These are phyloP conservation scores for Neolamprologus toae DNA, from an alignment of 2,113 vertebrate species.

Conservation along the genomic window DNA sequence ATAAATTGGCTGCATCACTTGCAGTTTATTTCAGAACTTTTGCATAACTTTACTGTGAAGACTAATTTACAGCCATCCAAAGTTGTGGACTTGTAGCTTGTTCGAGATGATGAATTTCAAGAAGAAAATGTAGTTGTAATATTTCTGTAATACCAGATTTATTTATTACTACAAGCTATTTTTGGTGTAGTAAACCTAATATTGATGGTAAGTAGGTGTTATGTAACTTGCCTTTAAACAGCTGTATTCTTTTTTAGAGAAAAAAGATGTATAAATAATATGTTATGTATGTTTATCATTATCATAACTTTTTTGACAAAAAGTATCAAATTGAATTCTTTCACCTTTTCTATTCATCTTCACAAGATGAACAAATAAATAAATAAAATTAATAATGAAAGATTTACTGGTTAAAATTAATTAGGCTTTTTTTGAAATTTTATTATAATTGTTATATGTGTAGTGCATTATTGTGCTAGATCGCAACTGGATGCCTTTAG, in stretches of 20 bases:
- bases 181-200: background rate
- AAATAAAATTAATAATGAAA: background rate
- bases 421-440: rapidly evolving
- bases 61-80: background rate
- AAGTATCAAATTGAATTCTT: background rate
- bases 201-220: background rate
- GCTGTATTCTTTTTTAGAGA: background rate
- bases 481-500: background rate
- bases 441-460: background rate
- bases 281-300: background rate
- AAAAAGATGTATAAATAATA: background rate
- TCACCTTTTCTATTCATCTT: rapidly evolving
- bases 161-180: background rate
- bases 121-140: background rate
- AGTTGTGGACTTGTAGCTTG: background rate
- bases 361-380: background rate
- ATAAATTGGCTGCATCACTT: background rate
- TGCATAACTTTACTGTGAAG: background rate
- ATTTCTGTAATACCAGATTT: background rate
- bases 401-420: background rate
- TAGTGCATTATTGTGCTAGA: background rate
- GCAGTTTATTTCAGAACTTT: rapidly evolving
- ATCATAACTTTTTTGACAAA: background rate
- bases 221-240: background rate
- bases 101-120: background rate